A percentile compares a stretch with the other conserved stretches of the same genome.
Conservation (phyloP, 1,140 invertebrate species). For the Melitaea cinxia region DNA sequence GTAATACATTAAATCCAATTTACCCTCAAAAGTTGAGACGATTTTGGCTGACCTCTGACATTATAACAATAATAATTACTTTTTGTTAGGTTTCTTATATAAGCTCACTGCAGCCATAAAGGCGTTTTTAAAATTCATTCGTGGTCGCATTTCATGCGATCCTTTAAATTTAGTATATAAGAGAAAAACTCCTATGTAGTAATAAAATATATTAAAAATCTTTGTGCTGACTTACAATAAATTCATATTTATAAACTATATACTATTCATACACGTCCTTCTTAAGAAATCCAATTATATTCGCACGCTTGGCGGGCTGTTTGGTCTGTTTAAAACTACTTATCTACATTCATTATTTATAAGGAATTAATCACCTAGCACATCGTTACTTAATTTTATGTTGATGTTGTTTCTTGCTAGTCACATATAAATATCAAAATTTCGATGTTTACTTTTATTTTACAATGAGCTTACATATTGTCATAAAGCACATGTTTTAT, state of each 20-base stretch:
- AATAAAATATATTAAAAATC: slow-evolving; percentile 81
- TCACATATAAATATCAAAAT: slow-evolving; percentile 60
- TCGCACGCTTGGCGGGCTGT: slow-evolving; percentile 69
- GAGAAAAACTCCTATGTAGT: slow-evolving; percentile 77
- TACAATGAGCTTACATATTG: slow-evolving; percentile 57
- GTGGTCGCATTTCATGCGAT: slow-evolving; percentile 71
- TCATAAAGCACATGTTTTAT: slow-evolving; percentile 54
- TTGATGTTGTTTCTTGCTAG: slow-evolving; percentile 48
- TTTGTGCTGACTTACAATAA: slow-evolving; percentile 81
- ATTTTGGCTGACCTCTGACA: slow-evolving; percentile 18
- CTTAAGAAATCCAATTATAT: slow-evolving; percentile 60
- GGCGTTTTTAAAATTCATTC: slow-evolving; percentile 56
- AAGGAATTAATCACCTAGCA: slow-evolving; percentile 51
- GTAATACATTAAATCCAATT: background rate
- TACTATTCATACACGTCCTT: slow-evolving; percentile 63
- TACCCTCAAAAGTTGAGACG: background rate
- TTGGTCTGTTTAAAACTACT: slow-evolving; percentile 67
- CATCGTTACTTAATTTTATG: slow-evolving; percentile 42
- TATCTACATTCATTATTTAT: slow-evolving; percentile 48
- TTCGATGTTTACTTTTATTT: slow-evolving; percentile 63
- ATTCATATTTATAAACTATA: slow-evolving; percentile 79
- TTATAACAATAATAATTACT: slow-evolving; percentile 30
- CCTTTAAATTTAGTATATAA: slow-evolving; percentile 75
- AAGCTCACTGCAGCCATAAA: slow-evolving; percentile 65
- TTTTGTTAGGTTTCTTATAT: slow-evolving; percentile 44